Base-by-base conservation (phyloP, 2,888 invertebrate species). In the Falcaria lacertinaria region DNA sequence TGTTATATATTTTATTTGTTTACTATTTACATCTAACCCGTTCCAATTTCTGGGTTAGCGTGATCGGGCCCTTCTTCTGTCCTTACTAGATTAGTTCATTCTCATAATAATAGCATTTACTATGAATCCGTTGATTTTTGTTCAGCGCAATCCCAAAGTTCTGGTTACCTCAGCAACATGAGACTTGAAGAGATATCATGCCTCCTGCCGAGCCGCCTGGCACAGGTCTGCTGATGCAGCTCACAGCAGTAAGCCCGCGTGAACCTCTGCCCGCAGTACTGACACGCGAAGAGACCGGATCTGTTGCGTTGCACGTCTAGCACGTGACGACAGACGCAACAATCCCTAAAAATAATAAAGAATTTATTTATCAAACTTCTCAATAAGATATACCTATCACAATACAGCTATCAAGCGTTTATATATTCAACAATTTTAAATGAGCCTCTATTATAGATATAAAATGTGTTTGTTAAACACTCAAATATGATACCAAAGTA, bases 201-300 rank as follows among this genome's bases (percentile, higher is more conserved):
- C 0, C 4, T 11, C 15, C 25, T 47, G 13, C 76, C 78, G 0
- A 60, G 40, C 0, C 54, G 56, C 40, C 41, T 60, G 15, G 74
- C 79, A 42, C 88, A 88, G 0, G 59, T 44, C 40, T 71, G 61
- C 57, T 87, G 74, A 36, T 88, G 88, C 11, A 88, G 65, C 50
- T 88, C 76, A 17, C 84, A 76, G 59, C 87, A 87, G 60, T 87
- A 86, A 0, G 86, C 80, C 11, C 86, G 61, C 1, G 78, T 74
- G 54, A 88, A 88, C 42, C 64, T 55, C 51, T 79, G 69, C 0
- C 83, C 80, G 42, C 88, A 88, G 54, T 79, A 70, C 42, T 56
- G 63, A 41, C 88, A 88, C 17, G 54, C 39, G 57, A 80, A 87
- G 3, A 76, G 47, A 0, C 62, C 56, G 0, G 48, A 34, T 0